These are phyloP conservation scores for Acanthurus leucopareius DNA, from an alignment of 2,797 vertebrate genomes.

Conservation along the genomic window DNA sequence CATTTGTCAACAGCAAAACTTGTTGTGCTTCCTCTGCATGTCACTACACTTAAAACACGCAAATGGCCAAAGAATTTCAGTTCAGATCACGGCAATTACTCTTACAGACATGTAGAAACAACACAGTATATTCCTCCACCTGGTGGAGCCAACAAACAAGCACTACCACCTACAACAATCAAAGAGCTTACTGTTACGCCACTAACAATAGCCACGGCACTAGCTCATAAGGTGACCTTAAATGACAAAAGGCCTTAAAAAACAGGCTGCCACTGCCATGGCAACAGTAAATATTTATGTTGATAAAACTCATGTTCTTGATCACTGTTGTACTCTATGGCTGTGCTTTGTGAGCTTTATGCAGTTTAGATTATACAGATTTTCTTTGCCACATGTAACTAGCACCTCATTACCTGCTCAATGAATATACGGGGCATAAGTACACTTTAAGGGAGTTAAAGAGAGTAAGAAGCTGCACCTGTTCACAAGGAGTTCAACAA, in stretches of 20 bases:
- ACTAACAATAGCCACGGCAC: neutral
- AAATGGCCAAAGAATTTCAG: neutral
- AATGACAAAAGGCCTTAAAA: conserved; percentile 36
- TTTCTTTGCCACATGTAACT: conserved; percentile 35
- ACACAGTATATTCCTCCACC: conserved; percentile 24
- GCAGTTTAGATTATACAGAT: conserved; percentile 13
- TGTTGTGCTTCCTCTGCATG: neutral
- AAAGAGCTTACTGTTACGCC: conserved; percentile 6
- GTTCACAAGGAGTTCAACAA: conserved; percentile 29
- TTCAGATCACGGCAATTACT: neutral
- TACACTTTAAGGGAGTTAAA: conserved; percentile 75
- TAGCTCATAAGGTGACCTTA: conserved; percentile 27
- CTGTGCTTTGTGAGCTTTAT: conserved; percentile 39
- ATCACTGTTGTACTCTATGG: conserved; percentile 13
- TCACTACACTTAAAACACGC: neutral
- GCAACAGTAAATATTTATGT: conserved; percentile 22
- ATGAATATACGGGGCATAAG: conserved; percentile 61
- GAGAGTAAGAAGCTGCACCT: conserved; percentile 35
- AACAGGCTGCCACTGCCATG: conserved; percentile 21
- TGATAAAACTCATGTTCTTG: conserved; percentile 15
- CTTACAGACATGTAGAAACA: conserved; percentile 21
- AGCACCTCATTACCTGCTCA: conserved; percentile 49
- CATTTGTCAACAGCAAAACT: neutral
- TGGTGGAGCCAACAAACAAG: conserved; percentile 22
- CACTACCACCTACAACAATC: conserved; percentile 37